Evolutionary conservation across 2,888 invertebrate species (phyloP).

Genomic region (Pyrgus malvae): DNA sequence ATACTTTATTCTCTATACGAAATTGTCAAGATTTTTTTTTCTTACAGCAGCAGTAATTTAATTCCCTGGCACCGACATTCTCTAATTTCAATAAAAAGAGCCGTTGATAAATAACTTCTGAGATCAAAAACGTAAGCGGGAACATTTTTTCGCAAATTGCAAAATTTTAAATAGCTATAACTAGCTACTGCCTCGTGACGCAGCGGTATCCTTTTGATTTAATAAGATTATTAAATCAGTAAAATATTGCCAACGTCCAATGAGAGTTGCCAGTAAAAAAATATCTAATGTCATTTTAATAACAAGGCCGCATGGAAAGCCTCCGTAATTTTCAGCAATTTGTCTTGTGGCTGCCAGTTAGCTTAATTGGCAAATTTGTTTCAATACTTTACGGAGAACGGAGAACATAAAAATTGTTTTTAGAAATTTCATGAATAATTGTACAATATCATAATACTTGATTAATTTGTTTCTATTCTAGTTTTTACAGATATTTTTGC

Average conservation of each 20-base stretch:
- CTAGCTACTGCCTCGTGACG: slow-evolving; percentile 2
- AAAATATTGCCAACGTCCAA: slow-evolving; percentile 21
- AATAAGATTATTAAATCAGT: slow-evolving; percentile 28
- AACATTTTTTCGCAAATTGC: background rate
- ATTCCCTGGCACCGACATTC: too few species aligned
- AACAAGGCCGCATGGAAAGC: slow-evolving; percentile 20
- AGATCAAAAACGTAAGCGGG: background rate
- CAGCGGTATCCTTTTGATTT: slow-evolving; percentile 12
- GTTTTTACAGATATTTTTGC: too few species aligned
- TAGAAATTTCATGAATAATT: too few species aligned
- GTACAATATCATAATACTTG: too few species aligned
- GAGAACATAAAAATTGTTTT: too few species aligned
- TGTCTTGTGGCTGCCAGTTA: slow-evolving; percentile 1
- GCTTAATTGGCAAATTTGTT: slow-evolving; percentile 7
- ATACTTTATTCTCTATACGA: too few species aligned
- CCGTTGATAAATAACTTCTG: background rate
- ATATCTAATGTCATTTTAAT: slow-evolving; percentile 30
- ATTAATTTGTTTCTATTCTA: too few species aligned
- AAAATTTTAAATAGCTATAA: slow-evolving; percentile 6
- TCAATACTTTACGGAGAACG: background rate
- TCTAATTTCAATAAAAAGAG: too few species aligned
- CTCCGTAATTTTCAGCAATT: slow-evolving; percentile 11
- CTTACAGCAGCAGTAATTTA: too few species aligned
- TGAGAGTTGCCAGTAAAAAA: slow-evolving; percentile 24
- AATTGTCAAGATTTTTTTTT: too few species aligned